Conservation (phyloP, 2,888 invertebrate genomes). For the Cheilosia vernalis region DNA sequence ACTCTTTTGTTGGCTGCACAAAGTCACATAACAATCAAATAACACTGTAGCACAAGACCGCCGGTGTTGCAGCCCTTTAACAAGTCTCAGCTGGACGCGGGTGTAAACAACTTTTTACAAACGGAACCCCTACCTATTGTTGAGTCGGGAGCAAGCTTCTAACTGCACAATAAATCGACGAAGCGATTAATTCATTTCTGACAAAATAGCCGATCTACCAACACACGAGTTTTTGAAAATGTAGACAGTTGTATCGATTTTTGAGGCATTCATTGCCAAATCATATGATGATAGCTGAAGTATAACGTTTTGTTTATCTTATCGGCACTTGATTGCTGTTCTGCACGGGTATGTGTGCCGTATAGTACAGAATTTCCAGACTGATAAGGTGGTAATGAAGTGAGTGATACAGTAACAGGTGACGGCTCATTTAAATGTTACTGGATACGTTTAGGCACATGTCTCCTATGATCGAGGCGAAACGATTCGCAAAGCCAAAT, state of each 20-base stretch:
- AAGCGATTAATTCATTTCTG: slow-evolving; percentile 42
- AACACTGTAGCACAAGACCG: neutral
- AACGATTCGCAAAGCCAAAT: neutral
- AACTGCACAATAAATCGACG: slow-evolving; percentile 40
- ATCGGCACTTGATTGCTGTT: slow-evolving; percentile 49
- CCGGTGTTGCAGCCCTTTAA: slow-evolving; percentile 5
- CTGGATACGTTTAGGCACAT: neutral
- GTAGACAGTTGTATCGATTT: slow-evolving; percentile 51
- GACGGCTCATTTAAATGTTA: slow-evolving; percentile 30
- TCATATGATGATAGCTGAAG: slow-evolving; percentile 53
- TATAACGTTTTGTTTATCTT: slow-evolving; percentile 53
- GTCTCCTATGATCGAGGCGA: neutral
- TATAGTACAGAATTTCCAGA: slow-evolving; percentile 16
- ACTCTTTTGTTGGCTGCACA: neutral
- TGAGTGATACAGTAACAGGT: slow-evolving; percentile 46
- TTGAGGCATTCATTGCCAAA: slow-evolving; percentile 59
- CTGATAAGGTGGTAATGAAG: slow-evolving; percentile 46
- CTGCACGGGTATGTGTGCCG: slow-evolving; percentile 23
- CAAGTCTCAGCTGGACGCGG: neutral
- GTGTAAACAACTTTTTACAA: slow-evolving; percentile 7
- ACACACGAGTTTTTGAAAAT: neutral
- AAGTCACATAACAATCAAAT: neutral
- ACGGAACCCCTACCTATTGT: slow-evolving; percentile 25
- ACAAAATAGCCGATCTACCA: slow-evolving; percentile 15
- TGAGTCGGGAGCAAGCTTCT: slow-evolving; percentile 29